Base-by-base conservation (phyloP, 2,888 invertebrate genomes). In the Diarsia mendica region DNA sequence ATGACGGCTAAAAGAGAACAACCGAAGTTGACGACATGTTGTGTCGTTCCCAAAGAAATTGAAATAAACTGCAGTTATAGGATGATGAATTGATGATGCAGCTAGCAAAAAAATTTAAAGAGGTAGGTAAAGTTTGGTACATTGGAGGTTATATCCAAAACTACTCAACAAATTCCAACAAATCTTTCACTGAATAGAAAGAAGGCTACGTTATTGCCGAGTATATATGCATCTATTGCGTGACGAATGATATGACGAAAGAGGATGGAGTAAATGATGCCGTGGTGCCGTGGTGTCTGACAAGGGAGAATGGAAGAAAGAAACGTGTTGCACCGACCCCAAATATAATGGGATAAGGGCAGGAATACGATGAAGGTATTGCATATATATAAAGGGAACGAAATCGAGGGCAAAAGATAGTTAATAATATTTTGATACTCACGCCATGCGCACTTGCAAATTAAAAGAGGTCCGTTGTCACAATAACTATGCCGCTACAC, bases 401-500 rank as follows among this genome's bases (percentile, higher is more conserved):
- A 33, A 33, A 3, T 58, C 8, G 9, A 2, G 2, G 10, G 18
- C 33, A 60, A 18, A 60, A 60, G 58, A 58, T 9, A 8, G 15
- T 8, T 28, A 28, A 18, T 28, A 58, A 28, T 18, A 33, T 8
- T 13, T 63, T 44, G 0, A 9, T 63, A 83, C 82, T 83, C 44
- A 83, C 82, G 82, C 67, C 85, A 83, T 67, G 81, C 82, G 82
- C 67, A 83, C 70, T 72, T 76, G 64, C 46, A 0, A 53, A 73
- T 77, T 69, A 51, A 11, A 58, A 58, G n/a, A 49, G 18, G 15
- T 20, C 51, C 28, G 44, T 55, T 65, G 61, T 69, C 71, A 72
- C 68, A 72, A 71, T 55, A 71, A 66, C 74, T 67, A 11, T 55
- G n/a, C 53, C 75, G 67, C 81, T 63, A 64, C 67, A 75, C 78